Evolutionary conservation across 2,888 invertebrate genomes (phyloP), one percentile per base, ranked within the genome.

Genomic region (Leptogaster cylindrica): DNA sequence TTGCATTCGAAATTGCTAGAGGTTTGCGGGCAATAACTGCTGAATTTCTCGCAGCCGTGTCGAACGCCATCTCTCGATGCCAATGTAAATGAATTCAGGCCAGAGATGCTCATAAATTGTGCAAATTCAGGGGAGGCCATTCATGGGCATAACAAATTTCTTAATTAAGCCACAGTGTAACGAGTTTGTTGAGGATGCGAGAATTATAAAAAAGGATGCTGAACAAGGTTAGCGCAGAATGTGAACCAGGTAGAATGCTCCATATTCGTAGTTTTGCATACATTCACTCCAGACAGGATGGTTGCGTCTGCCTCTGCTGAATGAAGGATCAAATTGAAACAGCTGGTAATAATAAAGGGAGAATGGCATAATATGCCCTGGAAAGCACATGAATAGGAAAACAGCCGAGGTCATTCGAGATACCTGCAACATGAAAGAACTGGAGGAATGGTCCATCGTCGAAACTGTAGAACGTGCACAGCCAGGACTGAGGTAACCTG

Each of bases 121-220:
- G 16, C 10, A 12, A 41, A n/a, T 16, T 16, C 14, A 41, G 18
- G 41, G 3, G 41, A 14, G 18, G 10, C 36, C 23, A 20, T 55
- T 39, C 16, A 23, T 36, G 7, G 1, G 7, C 7, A 14, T 41
- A 18, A 18, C 36, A 39, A 36, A 31, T 55, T 55, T 36, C 55
- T 55, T 55, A 55, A 55, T 55, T 55, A 55, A 55, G 14, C 20
- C 55, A 12, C 39, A 55, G 12, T 36, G 23, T 39, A 20, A 55
- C 39, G 12, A 27, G 25, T 55, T 28, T 36, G 20, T 12, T n/a
- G 2, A n/a, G 23, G 23, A 31, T 36, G 36, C 36, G 39, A 23
- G 23, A 23, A 55, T n/a, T n/a, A n/a, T n/a, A 55, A 55, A 55
- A 36, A 7, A 18, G 14, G 31, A 33, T 52, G 52, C 16, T n/a